Conservation (phyloP, 2,113 vertebrate species). For the Chamaetylas fuelleborni region DNA sequence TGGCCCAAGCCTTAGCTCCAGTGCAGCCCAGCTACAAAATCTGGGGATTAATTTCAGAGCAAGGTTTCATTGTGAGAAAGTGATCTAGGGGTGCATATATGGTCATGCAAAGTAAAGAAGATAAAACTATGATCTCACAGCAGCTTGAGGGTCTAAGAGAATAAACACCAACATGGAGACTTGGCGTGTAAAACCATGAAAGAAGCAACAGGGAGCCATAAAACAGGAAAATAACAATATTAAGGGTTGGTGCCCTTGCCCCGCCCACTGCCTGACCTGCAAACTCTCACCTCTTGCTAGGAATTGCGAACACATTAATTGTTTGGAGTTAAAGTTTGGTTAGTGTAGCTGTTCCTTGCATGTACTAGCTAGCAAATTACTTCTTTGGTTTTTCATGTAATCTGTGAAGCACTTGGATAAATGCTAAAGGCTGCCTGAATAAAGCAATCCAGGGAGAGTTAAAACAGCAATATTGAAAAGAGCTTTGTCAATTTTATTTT, state of each 20-base stretch:
- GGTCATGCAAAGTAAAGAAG: neutral
- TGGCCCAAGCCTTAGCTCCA: neutral
- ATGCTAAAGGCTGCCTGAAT: neutral
- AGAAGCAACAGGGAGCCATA: neutral
- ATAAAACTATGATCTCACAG: neutral
- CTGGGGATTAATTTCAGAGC: neutral
- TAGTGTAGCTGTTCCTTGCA: neutral
- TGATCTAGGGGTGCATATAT: neutral
- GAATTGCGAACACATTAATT: neutral
- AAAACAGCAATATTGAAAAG: neutral
- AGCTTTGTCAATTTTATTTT: neutral
- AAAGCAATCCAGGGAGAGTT: neutral
- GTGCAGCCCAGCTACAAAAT: neutral
- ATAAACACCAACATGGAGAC: neutral
- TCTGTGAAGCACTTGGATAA: neutral
- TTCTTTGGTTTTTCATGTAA: neutral
- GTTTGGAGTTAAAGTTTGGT: neutral
- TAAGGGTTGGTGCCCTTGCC: fast-evolving
- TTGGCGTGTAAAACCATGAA: neutral
- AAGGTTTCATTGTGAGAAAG: neutral
- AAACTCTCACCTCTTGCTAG: neutral
- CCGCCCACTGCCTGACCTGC: neutral
- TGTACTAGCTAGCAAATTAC: neutral
- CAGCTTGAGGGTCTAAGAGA: neutral
- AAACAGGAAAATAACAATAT: neutral